Percentiles rank a stretch among this genome's conserved stretches.
These are phyloP conservation scores for Nephrotoma flavescens DNA, from an alignment of 2,888 invertebrate species.

Conservation along the genomic window DNA sequence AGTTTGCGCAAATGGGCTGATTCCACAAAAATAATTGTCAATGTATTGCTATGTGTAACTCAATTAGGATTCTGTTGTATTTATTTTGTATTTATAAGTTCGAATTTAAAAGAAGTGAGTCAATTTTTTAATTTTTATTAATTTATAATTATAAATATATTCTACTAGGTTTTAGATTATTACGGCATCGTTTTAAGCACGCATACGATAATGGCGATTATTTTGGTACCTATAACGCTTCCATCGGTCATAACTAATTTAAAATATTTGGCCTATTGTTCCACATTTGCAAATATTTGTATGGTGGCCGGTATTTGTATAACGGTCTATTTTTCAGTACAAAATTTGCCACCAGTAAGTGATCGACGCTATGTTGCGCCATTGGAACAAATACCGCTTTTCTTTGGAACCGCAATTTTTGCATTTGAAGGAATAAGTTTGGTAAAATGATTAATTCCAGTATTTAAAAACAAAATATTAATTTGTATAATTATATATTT, in stretches of 20 bases:
- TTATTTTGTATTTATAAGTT: constrained; percentile 88
- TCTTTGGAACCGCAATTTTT: constrained; percentile 91
- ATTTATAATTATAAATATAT: constrained; percentile 6
- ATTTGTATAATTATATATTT: not conserved
- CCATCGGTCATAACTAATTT: constrained; percentile 63
- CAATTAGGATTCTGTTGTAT: constrained; percentile 97
- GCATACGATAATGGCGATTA: constrained; percentile 57
- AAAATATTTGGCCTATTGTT: constrained; percentile 62
- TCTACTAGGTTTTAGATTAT: constrained; percentile 48
- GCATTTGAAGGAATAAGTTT: constrained; percentile 93
- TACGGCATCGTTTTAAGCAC: constrained; percentile 46
- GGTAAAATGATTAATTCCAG: constrained; percentile 35
- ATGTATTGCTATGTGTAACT: constrained; percentile 82
- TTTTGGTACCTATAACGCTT: constrained; percentile 54
- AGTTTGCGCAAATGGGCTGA: constrained; percentile 44
- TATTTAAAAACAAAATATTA: not conserved
- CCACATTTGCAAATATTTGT: constrained; percentile 61
- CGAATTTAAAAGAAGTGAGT: constrained; percentile 61
- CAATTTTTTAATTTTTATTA: not conserved
- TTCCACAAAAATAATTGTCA: constrained; percentile 55
- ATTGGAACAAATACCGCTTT: constrained; percentile 58
- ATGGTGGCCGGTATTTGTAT: constrained; percentile 57
- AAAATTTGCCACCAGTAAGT: constrained; percentile 49
- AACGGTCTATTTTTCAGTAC: constrained; percentile 55
- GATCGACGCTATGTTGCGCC: constrained; percentile 45